phyloP scores from a whole-genome alignment of 2,113 vertebrate species.

The Arothron firmamentum region DNA sequence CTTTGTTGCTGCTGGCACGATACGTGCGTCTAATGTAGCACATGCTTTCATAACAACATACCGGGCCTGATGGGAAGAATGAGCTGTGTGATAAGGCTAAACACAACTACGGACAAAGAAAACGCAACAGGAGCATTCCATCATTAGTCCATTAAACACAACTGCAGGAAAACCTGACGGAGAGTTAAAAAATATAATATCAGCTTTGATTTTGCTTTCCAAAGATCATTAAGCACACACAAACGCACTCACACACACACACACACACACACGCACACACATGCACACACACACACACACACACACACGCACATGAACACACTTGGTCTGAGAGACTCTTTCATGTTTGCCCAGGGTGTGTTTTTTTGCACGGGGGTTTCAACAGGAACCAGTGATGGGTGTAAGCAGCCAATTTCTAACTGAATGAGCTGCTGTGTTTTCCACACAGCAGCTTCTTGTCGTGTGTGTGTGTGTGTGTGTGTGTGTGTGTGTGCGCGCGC shows the following conservation, averaged over 20 bases:
- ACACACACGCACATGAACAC: conserved; percentile 1
- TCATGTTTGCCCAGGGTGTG: conserved; percentile 22
- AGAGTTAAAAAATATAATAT: too few relatives aligned
- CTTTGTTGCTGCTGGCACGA: conserved; percentile 55
- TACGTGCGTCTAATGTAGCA: conserved; percentile 39
- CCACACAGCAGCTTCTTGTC: conserved; percentile 36
- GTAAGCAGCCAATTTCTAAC: conserved; percentile 7
- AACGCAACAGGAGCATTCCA: too few relatives aligned
- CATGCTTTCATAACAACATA: conserved; percentile 24
- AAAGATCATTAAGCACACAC: too few relatives aligned
- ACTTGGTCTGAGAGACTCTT: conserved; percentile 2
- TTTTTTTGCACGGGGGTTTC: conserved; percentile 5
- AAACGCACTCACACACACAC: neutral
- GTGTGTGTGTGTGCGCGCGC: neutral
- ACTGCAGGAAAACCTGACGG: too few relatives aligned
- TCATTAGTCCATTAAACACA: too few relatives aligned
- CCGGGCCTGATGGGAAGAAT: conserved; percentile 4
- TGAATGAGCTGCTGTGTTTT: conserved; percentile 26
- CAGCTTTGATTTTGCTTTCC: too few relatives aligned
- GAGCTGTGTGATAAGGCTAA: conserved; percentile 2
- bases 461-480: conserved; percentile 3
- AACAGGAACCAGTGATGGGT: conserved; percentile 49
- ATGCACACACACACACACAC: neutral
- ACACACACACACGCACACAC: conserved; percentile 3
- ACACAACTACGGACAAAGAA: conserved; percentile 11